A percentile compares a stretch with the other conserved stretches of the same genome.
Evolutionary conservation across 2,113 vertebrate genomes (phyloP).

Genomic region (Stigmatopora nigra): DNA sequence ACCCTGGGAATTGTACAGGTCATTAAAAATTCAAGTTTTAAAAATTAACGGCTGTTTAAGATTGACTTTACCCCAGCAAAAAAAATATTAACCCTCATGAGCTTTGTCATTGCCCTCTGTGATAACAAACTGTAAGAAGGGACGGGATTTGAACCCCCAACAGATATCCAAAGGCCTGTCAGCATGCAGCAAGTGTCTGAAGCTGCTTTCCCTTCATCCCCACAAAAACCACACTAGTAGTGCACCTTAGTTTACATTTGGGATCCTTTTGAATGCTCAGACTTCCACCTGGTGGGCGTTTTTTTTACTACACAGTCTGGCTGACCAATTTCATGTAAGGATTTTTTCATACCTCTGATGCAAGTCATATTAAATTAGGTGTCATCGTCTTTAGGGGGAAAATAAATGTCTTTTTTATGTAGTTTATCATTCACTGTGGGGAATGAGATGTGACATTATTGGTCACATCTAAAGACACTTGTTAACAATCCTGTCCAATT

Average conservation of each 20-base stretch:
- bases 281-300: constrained; percentile 46
- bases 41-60: constrained; percentile 9
- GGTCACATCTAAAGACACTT: no score
- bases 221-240: neutral
- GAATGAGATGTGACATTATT: no score
- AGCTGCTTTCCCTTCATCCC: neutral
- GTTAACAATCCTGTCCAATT: no score
- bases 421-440: no score
- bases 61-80: constrained; percentile 7
- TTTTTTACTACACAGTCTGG: neutral
- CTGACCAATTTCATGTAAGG: neutral
- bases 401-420: no score
- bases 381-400: no score
- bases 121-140: constrained; percentile 9
- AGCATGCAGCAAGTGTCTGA: constrained; percentile 25
- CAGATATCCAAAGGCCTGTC: constrained; percentile 26
- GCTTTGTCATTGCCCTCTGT: constrained; percentile 6
- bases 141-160: constrained; percentile 22
- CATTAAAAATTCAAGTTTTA: neutral
- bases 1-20: neutral
- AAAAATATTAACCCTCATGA: constrained; percentile 22
- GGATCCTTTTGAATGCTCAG: constrained; percentile 31
- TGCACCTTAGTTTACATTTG: neutral
- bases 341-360: neutral
- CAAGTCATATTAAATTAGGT: neutral